Base-by-base conservation (phyloP, 2,797 vertebrate genomes). In the Sebastes cheni region DNA sequence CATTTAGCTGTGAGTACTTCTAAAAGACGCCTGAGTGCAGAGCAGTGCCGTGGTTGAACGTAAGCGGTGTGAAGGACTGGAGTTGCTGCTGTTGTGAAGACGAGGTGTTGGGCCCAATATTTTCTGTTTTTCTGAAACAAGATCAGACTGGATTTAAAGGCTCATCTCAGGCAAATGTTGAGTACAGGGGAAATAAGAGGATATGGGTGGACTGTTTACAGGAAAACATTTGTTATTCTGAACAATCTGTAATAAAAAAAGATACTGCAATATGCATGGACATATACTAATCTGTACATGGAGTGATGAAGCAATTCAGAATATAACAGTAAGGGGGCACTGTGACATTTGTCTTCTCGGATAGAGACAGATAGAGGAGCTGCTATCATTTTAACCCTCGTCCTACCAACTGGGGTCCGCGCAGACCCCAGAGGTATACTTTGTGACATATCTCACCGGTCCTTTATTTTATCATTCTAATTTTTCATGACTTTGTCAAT, bases 221-320 rank as follows among this genome's bases (percentile, higher is more conserved):
- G 55, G 25, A 10, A 77, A 79, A 18, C 9, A 50, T 27, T 54
- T 76, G 55, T 76, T 73, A 61, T 76, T 74, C 39, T 62, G 8
- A 75, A 66, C 18, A 23, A 8, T 74, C 59, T 82, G 50, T 85
- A 79, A 85, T 86, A 86, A 86, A 88, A 75, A 80, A 79, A 25
- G 0, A 65, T 62, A 34, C 39, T 79, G 52, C 58, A 55, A 20
- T 55, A 27, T 70, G 22, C 3, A 25, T 69, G n/a, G 39, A 73
- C 20, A 14, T 70, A 20, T 42, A 42, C 64, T 67, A 20, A 58
- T 70, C 16, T 75, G 25, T 42, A 20, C 27, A 13, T 6, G 7
- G 6, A 59, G 23, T 23, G 42, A 42, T 25, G 16, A 29, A 72
- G 39, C 30, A 25, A 23, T 54, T 62, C 4, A 16, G 2, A 65